Base-by-base conservation (phyloP, 2,888 invertebrate species). In the Napeogenes inachia region DNA sequence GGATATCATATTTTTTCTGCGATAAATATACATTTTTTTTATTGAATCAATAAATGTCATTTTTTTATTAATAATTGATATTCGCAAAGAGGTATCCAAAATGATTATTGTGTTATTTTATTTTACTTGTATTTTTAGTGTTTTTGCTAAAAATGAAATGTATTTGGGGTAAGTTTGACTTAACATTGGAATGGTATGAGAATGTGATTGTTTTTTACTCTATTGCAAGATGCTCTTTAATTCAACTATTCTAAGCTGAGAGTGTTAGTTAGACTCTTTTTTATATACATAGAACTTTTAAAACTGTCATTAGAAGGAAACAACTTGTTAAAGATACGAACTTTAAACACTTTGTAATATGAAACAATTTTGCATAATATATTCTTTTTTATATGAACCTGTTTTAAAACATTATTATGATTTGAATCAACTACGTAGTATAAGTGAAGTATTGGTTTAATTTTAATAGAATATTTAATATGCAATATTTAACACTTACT, bases 91-190 rank as follows among this genome's bases (percentile, higher is more conserved):
- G 21, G 47, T 47, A 30, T 21, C 10, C 30, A 30, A 50, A 21
- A 50, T 50, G 50, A 3, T 50, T 42, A 10, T 12, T 4, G 50
- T 50, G 30, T 50, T 50, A 30, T 50, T 50, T 8, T 3, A n/a
- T 47, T 47, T 50, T 8, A 3, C 3, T 30, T 50, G 21, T 10
- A 30, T 53, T 38, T 58, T 38, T 13, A 58, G 58, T 50, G 58
- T 50, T 42, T 12, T 38, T 2, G 47, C 38, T 58, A 58, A 58
- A 58, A 58, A 58, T 58, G 58, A 58, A 58, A 30, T 58, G 12
- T 58, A 58, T 30, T 35, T 50, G 58, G 58, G 58, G 58, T 58
- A 13, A 58, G 58, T 57, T 50, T 8, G 4, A 30, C 4, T 13
- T 3, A n/a, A 21, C 13, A n/a, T 47, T 47, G 13, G 47, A 47